A percentile compares a stretch with the other conserved stretches of the same genome.
These are phyloP conservation scores for Ridgeia piscesae DNA, from an alignment of 1,140 invertebrate species.

Conservation along the genomic window DNA sequence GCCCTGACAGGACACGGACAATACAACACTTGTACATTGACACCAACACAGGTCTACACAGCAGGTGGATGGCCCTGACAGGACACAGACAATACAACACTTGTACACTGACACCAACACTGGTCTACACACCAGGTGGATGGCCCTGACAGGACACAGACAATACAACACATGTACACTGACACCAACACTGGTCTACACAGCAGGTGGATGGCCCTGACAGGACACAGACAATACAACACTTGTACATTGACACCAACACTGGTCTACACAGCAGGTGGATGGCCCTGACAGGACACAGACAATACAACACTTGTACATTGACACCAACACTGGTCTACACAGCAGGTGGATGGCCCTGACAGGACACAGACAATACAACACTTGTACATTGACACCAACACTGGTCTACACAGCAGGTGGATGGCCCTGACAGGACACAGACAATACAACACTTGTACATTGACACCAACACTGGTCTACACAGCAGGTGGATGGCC, in stretches of 20 bases:
- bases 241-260: not conserved
- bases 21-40: too few species aligned
- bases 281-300: not conserved
- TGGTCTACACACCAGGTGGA: not conserved
- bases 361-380: not conserved
- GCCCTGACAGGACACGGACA: not conserved
- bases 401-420: not conserved
- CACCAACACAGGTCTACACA: not conserved
- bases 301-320: not conserved
- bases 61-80: conserved; percentile 1
- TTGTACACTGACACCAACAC: not conserved
- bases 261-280: not conserved
- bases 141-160: not conserved
- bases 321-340: not conserved
- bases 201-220: conserved; percentile 6
- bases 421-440: not conserved
- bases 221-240: not conserved
- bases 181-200: not conserved
- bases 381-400: not conserved
- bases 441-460: not conserved
- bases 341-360: conserved; percentile 5
- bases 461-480: not conserved
- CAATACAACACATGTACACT: not conserved
- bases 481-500: conserved; percentile 1
- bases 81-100: not conserved